Percentiles rank a stretch among this genome's conserved stretches.
Evolutionary conservation across 2,888 invertebrate species (phyloP).

Genomic region (Mimas tiliae): DNA sequence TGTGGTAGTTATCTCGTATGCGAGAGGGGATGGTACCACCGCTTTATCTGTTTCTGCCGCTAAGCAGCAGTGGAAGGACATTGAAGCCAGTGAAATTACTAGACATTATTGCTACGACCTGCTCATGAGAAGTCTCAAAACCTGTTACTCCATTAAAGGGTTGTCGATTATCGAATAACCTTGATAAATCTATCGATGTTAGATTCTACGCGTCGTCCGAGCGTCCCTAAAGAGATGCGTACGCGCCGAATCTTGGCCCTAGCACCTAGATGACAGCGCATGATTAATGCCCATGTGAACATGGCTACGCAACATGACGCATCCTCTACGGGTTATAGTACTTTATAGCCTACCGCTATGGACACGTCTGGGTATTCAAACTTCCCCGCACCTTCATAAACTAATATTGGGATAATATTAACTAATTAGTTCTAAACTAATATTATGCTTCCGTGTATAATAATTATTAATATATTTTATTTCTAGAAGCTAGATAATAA

Average conservation of each 20-base stretch:
- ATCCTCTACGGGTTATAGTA: constrained; percentile 8
- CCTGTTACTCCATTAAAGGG: neutral
- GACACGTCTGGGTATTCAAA: neutral
- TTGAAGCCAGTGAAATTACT: no score
- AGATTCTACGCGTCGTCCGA: constrained; percentile 19
- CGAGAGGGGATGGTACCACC: no score
- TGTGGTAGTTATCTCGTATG: no score
- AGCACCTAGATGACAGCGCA: constrained; percentile 41
- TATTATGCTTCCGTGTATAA: no score
- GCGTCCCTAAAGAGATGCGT: constrained; percentile 34
- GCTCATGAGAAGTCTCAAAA: no score
- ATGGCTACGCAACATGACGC: constrained; percentile 25
- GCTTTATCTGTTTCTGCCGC: no score
- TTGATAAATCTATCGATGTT: constrained; percentile 2
- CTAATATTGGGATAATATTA: no score
- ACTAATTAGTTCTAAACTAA: no score
- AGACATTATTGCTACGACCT: no score
- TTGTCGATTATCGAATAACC: neutral
- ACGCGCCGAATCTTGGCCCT: constrained; percentile 43
- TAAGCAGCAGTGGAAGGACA: no score
- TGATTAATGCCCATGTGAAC: constrained; percentile 50
- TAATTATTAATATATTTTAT: no score
- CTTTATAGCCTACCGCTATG: neutral
- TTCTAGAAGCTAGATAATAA: no score
- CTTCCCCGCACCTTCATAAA: neutral